Conservation (phyloP, 2,113 vertebrate genomes). For the Oryzias celebensis region DNA sequence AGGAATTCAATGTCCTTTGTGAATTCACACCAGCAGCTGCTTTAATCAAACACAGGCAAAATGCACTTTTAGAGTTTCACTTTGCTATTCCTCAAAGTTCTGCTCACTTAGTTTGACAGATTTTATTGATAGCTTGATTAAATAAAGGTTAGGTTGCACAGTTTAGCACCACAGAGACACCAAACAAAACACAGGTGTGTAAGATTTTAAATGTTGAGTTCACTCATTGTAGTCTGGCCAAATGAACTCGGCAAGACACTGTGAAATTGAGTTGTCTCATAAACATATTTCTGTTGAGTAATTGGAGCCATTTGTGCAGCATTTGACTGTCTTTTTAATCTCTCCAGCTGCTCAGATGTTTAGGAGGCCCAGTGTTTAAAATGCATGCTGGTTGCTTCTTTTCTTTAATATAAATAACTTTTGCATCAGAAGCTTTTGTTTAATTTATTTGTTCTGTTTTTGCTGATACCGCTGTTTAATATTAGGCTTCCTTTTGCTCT, state of each 20-base stretch:
- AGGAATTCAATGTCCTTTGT: not conserved
- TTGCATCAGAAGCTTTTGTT: conserved; percentile 36
- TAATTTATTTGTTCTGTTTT: not conserved
- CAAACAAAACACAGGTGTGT: conserved; percentile 43
- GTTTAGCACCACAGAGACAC: conserved; percentile 24
- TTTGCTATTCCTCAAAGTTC: not conserved
- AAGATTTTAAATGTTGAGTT: conserved; percentile 30
- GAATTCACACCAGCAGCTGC: conserved; percentile 3
- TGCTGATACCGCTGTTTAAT: not conserved
- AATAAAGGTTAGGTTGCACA: conserved; percentile 39
- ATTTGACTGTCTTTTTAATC: conserved; percentile 22
- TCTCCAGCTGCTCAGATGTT: conserved; percentile 44
- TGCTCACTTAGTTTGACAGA: not conserved
- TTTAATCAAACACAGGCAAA: conserved; percentile 7
- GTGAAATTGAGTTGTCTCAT: conserved; percentile 24
- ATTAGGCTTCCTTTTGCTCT: conserved; percentile 4
- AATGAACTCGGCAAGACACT: conserved; percentile 40
- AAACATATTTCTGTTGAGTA: conserved; percentile 44
- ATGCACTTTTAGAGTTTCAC: conserved; percentile 5
- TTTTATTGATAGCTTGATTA: conserved; percentile 17
- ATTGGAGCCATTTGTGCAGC: conserved; percentile 47
- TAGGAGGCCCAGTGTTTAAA: conserved; percentile 36
- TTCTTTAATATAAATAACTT: conserved; percentile 26
- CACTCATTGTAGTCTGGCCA: conserved; percentile 30
- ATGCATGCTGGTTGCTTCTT: conserved; percentile 28